phyloP scores from a whole-genome alignment of 1,140 invertebrate genomes.

The Papilio glaucus region DNA sequence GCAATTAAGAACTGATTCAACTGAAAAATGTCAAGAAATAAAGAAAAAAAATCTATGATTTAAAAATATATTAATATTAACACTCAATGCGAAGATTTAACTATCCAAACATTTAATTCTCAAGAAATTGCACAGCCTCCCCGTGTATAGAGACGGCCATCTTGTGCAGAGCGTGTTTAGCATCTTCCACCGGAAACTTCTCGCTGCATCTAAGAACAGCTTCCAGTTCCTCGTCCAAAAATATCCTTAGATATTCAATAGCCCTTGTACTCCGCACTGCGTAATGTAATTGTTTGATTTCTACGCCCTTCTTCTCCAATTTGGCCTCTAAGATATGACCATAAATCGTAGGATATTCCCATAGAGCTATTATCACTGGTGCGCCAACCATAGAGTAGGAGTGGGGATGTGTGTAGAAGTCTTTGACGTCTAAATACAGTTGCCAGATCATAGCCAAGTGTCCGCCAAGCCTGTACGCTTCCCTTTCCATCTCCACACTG shows the following conservation, averaged over 20 bases:
- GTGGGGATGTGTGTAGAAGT: constrained; percentile 73
- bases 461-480: constrained; percentile 92
- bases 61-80: not conserved
- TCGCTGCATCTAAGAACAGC: constrained; percentile 61
- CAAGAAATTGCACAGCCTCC: constrained; percentile 70
- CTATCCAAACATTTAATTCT: constrained; percentile 44
- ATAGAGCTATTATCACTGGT: constrained; percentile 90
- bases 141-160: constrained; percentile 69
- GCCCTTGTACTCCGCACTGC: constrained; percentile 67
- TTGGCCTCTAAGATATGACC: constrained; percentile 75
- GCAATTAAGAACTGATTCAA: too few relatives aligned
- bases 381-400: constrained; percentile 88
- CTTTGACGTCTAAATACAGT: constrained; percentile 84
- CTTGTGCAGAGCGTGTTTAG: constrained; percentile 66
- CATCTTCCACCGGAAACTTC: constrained; percentile 68
- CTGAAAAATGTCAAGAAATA: too few relatives aligned
- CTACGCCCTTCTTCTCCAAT: constrained; percentile 62
- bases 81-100: not conserved
- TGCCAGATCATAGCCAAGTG: constrained; percentile 93
- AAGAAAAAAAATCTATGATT: too few relatives aligned
- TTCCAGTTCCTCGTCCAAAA: constrained; percentile 68
- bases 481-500: constrained; percentile 84
- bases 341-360: constrained; percentile 87
- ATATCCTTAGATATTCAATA: constrained; percentile 68
- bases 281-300: constrained; percentile 70